phyloP scores from a whole-genome alignment of 1,140 invertebrate species.

The Notospermus geniculatus region DNA sequence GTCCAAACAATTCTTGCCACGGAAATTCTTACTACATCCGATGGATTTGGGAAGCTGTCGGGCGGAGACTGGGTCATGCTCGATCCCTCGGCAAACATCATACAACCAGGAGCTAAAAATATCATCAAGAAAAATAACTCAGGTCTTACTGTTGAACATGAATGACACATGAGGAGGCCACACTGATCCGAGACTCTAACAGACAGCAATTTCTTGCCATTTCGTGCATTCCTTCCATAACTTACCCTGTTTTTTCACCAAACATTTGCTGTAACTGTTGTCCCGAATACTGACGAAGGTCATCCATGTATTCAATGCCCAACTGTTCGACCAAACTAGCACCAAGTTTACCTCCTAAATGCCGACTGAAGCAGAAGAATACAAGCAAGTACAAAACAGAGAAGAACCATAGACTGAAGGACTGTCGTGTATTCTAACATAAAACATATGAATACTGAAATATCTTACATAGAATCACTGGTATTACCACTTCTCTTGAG shows the following conservation, averaged over 20 bases:
- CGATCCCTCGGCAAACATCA: constrained; percentile 82
- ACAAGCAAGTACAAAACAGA: background rate
- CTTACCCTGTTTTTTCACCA: constrained; percentile 52
- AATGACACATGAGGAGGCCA: too few relatives aligned
- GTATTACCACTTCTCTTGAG: too few relatives aligned
- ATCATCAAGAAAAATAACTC: background rate
- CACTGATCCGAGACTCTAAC: too few relatives aligned
- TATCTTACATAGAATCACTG: too few relatives aligned
- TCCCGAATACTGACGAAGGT: constrained; percentile 36
- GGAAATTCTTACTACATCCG: constrained; percentile 92
- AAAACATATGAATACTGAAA: too few relatives aligned
- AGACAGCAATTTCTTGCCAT: too few relatives aligned
- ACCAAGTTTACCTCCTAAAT: constrained; percentile 51
- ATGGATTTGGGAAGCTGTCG: constrained; percentile 88
- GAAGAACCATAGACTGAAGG: background rate
- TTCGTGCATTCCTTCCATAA: too few relatives aligned
- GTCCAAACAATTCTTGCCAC: constrained; percentile 73
- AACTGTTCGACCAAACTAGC: constrained; percentile 58
- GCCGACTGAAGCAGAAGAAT: constrained; percentile 36
- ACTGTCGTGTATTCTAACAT: too few relatives aligned
- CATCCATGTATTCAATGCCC: constrained; percentile 66
- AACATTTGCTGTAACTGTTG: constrained; percentile 34
- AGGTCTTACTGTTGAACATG: background rate
- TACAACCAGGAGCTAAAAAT: constrained; percentile 64
- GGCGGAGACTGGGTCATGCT: constrained; percentile 79